phyloP scores from a whole-genome alignment of 2,888 invertebrate species.

The Lithophane socia region DNA sequence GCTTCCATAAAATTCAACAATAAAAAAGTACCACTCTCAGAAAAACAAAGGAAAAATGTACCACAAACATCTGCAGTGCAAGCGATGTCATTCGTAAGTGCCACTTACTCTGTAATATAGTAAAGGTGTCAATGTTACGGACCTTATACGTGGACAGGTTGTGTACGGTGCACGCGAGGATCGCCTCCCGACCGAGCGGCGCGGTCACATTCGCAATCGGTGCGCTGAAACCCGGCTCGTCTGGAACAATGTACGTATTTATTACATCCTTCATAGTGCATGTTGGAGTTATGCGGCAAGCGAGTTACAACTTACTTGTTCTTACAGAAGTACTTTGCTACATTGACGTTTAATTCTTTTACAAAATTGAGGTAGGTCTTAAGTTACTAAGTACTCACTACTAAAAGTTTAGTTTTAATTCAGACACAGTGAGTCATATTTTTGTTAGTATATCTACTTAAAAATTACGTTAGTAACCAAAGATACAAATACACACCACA shows the following conservation, averaged over 20 bases:
- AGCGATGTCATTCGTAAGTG: slow-evolving; percentile 9
- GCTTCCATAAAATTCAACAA: background rate
- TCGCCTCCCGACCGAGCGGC: slow-evolving; percentile 95
- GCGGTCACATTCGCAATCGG: slow-evolving; percentile 96
- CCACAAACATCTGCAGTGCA: slow-evolving; percentile 16
- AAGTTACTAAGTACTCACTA: background rate
- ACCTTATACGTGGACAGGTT: slow-evolving; percentile 96
- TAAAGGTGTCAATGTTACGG: slow-evolving; percentile 66
- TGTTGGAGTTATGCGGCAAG: slow-evolving; percentile 23
- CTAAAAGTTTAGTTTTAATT: background rate
- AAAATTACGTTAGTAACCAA: too few relatives aligned
- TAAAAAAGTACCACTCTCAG: background rate
- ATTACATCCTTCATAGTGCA: slow-evolving; percentile 29
- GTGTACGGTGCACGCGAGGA: slow-evolving; percentile 95
- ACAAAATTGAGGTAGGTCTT: background rate
- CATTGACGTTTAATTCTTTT: background rate
- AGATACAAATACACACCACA: too few relatives aligned
- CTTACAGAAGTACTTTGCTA: slow-evolving; percentile 3
- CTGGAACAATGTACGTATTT: slow-evolving; percentile 82
- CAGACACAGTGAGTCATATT: background rate
- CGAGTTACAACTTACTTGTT: slow-evolving; percentile 4
- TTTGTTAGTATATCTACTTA: too few relatives aligned
- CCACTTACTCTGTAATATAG: slow-evolving; percentile 12
- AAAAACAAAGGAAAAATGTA: background rate
- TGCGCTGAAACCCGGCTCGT: slow-evolving; percentile 95